Evolutionary conservation across 2,797 vertebrate genomes (phyloP), one percentile per base, ranked within the genome.

Genomic region (Phalanger gymnotis): DNA sequence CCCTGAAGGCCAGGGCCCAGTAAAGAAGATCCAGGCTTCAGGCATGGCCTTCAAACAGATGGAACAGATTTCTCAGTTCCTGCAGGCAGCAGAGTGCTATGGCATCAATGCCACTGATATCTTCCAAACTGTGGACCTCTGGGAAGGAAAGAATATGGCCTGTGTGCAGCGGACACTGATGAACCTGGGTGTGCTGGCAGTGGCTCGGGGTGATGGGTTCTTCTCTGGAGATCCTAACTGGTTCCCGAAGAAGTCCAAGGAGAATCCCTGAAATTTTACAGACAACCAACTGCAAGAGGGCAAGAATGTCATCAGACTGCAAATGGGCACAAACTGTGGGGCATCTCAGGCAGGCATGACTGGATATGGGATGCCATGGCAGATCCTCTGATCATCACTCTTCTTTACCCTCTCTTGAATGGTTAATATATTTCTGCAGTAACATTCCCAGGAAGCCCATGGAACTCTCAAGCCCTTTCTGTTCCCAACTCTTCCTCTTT

Each of bases 291-390:
- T 99, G 93, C 99, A 99, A 98, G 99, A 99, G 22, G 99, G 99
- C 28, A 99, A 99, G 98, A 99, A 98, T 0, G 99, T 99, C 96
- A 99, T 99, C 0, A 99, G 99, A 93, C 98, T 99, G 94, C 99
- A 99, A 98, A 99, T 99, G 99, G 99, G 99, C 53, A 99, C 99
- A 96, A 99, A 99, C 97, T 99, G 99, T 58, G 99, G 99, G 34
- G 99, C 99, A 0, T 99, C 99, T 14, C 99, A 99, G 98, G 99
- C 99, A 0, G 99, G 99, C 96, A 99, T 99, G 99, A 99, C 99
- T 0, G 99, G 99, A 97, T 99, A 99, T 0, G 99, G 99, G 73
- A 98, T 99, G 98, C 98, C 99, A 52, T 98, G 99, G 89, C 99
- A 99, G 99, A 99, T 99, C 98, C 98, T 99, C 98, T 99, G 99